Base-by-base conservation (phyloP, 2,113 vertebrate genomes). In the Ammodytes marinus region DNA sequence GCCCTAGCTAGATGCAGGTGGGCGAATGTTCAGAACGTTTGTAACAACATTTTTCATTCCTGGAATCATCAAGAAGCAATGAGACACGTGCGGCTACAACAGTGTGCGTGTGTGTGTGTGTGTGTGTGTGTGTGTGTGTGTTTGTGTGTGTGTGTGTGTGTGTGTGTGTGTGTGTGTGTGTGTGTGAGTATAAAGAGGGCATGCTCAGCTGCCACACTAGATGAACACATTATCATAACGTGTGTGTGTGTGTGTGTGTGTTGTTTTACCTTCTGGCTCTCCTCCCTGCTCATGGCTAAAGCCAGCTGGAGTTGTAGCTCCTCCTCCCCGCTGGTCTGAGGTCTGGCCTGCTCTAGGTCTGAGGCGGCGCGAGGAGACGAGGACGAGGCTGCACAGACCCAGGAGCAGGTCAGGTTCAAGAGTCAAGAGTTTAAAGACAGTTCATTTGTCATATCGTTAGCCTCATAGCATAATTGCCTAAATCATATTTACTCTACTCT, bases 301-400 rank as follows among this genome's bases (percentile, higher is more conserved):
- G 98, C 98, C 74, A 99, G 94, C 93, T 98, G 98, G 54, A 99
- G 91, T 92, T 99, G 98, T 35, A 99, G 94, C 85, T 99, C 97
- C 90, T 99, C 98, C 86, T 99, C 98, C 1, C 98, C 98, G 0
- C 96, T 97, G 0, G 98, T 99, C 94, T 99, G 97, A 1, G 98
- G 98, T 57, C 98, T 95, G 0, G 97, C 96, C 85, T 98, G 97
- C 88, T 99, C 98, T 93, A 99, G 91, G 87, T 99, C 98, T 0
- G 97, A 97, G 43, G 95, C 89, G 0, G 95, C 96, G 12, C 90
- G 94, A 11, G 97, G 97, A 13, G 97, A 98, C 0, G 97, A 98
- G 35, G 97, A 96, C 0, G 97, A 97, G 37, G 97, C 98, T 99
- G 93, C 67, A 85, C 61, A 78, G 49, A 27, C 27, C 27, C 27